phyloP scores from a whole-genome alignment of 2,797 vertebrate genomes.

The Pteropus rufus region DNA sequence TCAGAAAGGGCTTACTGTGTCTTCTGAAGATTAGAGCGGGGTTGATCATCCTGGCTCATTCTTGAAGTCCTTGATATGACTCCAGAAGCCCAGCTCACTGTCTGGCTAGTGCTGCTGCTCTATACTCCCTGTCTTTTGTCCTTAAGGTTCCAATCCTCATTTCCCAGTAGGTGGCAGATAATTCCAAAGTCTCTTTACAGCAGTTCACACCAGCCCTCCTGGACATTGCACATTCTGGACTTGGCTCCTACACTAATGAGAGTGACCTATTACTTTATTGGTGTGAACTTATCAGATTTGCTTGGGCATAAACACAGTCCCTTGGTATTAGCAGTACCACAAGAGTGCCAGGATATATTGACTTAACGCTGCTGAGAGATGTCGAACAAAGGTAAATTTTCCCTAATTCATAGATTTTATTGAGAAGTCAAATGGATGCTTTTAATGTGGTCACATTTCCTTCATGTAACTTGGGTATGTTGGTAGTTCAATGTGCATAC shows the following conservation, averaged over 20 bases:
- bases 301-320: background rate
- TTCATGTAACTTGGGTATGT: background rate
- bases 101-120: too few species aligned
- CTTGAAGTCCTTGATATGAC: background rate
- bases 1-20: background rate
- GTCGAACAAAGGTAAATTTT: background rate
- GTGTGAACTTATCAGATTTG: background rate
- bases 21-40: background rate
- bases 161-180: background rate
- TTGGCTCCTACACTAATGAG: background rate
- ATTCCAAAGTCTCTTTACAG: background rate
- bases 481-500: background rate
- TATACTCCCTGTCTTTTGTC: background rate
- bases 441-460: background rate
- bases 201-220: background rate
- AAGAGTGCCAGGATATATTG: background rate
- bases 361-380: background rate
- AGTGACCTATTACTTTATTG: background rate
- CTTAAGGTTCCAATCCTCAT: background rate
- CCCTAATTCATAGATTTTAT: background rate
- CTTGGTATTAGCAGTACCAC: fast-evolving
- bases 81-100: background rate
- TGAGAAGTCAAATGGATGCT: background rate
- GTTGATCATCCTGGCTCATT: fast-evolving
- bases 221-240: background rate